phyloP scores from a whole-genome alignment of 2,888 invertebrate genomes.

The Luffia ferchaultella region DNA sequence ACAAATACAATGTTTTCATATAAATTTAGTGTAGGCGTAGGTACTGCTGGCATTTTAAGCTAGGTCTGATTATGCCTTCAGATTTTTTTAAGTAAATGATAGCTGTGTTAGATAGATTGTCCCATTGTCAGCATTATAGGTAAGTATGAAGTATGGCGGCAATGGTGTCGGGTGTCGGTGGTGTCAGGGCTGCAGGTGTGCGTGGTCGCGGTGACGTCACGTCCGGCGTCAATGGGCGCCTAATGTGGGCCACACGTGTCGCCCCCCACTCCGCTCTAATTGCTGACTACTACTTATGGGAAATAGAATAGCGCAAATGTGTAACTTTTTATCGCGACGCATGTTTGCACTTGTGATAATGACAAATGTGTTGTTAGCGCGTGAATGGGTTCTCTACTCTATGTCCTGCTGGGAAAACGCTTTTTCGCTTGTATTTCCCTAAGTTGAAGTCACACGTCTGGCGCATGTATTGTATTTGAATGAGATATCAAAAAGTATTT shows the following conservation, averaged over 20 bases:
- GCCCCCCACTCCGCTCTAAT: constrained; percentile 37
- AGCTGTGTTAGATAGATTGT: too few species aligned
- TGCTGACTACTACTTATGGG: constrained; percentile 58
- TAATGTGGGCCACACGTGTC: constrained; percentile 63
- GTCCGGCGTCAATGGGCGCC: constrained; percentile 30
- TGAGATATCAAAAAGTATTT: constrained; percentile 15
- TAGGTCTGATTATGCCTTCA: too few species aligned
- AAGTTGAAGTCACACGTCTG: too few species aligned
- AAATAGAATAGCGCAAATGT: constrained; percentile 58
- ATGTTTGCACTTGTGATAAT: constrained; percentile 44
- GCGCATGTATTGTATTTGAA: too few species aligned
- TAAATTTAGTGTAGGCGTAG: too few species aligned
- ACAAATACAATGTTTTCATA: too few species aligned
- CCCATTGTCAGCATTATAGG: too few species aligned
- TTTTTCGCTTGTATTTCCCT: too few species aligned
- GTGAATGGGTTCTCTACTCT: neutral
- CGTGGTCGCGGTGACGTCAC: constrained; percentile 42
- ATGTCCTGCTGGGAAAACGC: neutral
- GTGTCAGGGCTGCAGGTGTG: constrained; percentile 29
- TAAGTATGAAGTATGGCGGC: neutral
- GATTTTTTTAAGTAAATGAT: too few species aligned
- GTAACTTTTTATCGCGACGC: constrained; percentile 41
- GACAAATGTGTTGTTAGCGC: constrained; percentile 28
- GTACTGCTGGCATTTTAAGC: too few species aligned
- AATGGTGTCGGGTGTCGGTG: constrained; percentile 13